A percentile compares a stretch with the other conserved stretches of the same genome.
Conservation (phyloP, 1,140 invertebrate genomes). For the Tachypleus tridentatus region DNA sequence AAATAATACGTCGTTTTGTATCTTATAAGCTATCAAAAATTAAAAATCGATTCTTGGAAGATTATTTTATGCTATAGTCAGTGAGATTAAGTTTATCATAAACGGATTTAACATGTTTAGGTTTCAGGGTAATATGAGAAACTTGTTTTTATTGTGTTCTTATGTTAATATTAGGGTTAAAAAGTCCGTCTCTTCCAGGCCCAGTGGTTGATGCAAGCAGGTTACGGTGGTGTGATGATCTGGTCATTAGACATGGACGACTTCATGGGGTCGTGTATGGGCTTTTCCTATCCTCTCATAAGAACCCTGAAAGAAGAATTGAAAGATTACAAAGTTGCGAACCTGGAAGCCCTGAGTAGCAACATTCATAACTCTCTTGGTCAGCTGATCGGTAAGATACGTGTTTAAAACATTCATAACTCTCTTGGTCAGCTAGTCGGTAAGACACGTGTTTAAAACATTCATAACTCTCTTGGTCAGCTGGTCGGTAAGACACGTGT, state of each 20-base stretch:
- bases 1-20: too few relatives aligned
- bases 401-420: constrained; percentile 64
- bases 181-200: constrained; percentile 48
- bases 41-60: too few relatives aligned
- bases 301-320: constrained; percentile 75
- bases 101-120: background rate
- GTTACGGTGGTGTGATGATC: constrained; percentile 92
- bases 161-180: background rate
- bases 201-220: constrained; percentile 84
- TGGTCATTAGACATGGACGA: constrained; percentile 96
- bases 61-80: too few relatives aligned
- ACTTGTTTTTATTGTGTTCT: background rate
- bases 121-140: constrained; percentile 8
- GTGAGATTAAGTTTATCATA: too few relatives aligned
- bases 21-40: too few relatives aligned
- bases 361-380: constrained; percentile 60
- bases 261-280: constrained; percentile 77
- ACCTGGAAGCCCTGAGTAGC: constrained; percentile 50
- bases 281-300: constrained; percentile 77
- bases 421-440: constrained; percentile 24
- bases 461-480: constrained; percentile 54
- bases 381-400: background rate
- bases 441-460: constrained; percentile 36
- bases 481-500: background rate
- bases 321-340: constrained; percentile 63